Percentiles rank a stretch among this genome's conserved stretches.
phyloP scores from a whole-genome alignment of 2,797 vertebrate genomes.

The Cyclura pinguis region DNA sequence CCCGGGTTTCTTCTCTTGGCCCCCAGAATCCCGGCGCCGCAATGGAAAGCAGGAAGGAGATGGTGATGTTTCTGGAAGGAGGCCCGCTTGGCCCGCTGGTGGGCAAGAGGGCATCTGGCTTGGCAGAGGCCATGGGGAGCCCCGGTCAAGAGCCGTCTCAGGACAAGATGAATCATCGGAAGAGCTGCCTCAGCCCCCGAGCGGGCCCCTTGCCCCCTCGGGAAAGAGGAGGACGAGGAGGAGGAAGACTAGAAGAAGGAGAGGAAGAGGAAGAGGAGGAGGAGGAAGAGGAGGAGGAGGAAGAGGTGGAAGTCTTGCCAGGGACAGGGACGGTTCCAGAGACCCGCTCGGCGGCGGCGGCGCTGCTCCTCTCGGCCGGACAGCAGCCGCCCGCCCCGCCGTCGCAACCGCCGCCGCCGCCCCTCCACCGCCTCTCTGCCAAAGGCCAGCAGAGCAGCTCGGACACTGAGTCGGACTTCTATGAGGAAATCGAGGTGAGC shows the following conservation, averaged over 20 bases:
- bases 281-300: constrained; percentile 72
- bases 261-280: constrained; percentile 76
- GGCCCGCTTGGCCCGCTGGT: constrained; percentile 84
- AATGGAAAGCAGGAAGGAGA: constrained; percentile 95
- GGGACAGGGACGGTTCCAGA: constrained; percentile 85
- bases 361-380: constrained; percentile 78
- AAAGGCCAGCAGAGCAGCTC: constrained; percentile 93
- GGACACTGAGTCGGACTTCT: constrained; percentile 98
- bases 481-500: constrained; percentile 99
- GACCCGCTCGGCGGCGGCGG: constrained; percentile 80
- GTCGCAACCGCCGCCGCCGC: constrained; percentile 79
- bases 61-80: constrained; percentile 91
- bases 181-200: constrained; percentile 87
- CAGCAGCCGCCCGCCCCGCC: constrained; percentile 74
- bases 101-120: constrained; percentile 86
- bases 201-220: constrained; percentile 81
- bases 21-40: constrained; percentile 58
- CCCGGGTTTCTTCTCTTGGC: constrained; percentile 47
- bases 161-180: constrained; percentile 85
- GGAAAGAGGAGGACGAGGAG: constrained; percentile 81
- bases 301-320: constrained; percentile 78
- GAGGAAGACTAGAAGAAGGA: constrained; percentile 77
- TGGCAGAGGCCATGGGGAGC: constrained; percentile 86
- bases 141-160: constrained; percentile 78
- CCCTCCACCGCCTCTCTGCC: constrained; percentile 80